Conservation (phyloP, 2,797 vertebrate species). For the Loriculus beryllinus region DNA sequence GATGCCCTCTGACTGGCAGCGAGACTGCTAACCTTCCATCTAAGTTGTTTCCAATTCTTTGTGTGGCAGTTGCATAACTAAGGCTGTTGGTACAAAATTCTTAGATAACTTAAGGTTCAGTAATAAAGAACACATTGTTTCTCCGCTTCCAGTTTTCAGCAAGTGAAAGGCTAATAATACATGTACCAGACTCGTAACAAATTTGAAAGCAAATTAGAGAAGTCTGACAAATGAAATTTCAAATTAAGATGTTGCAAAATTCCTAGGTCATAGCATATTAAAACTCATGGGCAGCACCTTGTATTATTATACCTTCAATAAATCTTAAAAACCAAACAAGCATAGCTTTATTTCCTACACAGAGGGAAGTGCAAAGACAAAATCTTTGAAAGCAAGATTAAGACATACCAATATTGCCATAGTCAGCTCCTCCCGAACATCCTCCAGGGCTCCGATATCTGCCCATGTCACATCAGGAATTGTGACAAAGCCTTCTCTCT, state of each 20-base stretch:
- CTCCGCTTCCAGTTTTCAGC: neutral
- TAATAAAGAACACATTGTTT: neutral
- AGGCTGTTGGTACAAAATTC: neutral
- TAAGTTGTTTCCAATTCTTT: neutral
- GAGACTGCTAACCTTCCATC: neutral
- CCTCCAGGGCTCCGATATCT: slow-evolving; percentile 91
- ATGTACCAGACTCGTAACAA: neutral
- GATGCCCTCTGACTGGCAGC: neutral
- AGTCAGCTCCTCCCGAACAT: slow-evolving; percentile 91
- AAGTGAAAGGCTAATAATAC: neutral
- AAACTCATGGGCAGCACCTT: neutral
- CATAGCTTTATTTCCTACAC: neutral
- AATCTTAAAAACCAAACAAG: neutral
- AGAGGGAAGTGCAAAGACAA: neutral
- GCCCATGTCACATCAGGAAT: slow-evolving; percentile 95
- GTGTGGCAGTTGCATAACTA: neutral
- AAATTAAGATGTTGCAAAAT: neutral
- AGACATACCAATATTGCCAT: slow-evolving; percentile 93
- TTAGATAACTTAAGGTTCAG: neutral
- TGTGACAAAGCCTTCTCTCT: slow-evolving; percentile 95
- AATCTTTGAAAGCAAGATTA: neutral
- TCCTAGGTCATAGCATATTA: neutral
- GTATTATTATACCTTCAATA: neutral
- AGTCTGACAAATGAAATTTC: neutral
- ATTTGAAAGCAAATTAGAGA: neutral